A percentile compares a stretch with the other conserved stretches of the same genome.
These are phyloP conservation scores for Micropoecilia bifurca DNA, from an alignment of 2,797 vertebrate species.

Conservation along the genomic window DNA sequence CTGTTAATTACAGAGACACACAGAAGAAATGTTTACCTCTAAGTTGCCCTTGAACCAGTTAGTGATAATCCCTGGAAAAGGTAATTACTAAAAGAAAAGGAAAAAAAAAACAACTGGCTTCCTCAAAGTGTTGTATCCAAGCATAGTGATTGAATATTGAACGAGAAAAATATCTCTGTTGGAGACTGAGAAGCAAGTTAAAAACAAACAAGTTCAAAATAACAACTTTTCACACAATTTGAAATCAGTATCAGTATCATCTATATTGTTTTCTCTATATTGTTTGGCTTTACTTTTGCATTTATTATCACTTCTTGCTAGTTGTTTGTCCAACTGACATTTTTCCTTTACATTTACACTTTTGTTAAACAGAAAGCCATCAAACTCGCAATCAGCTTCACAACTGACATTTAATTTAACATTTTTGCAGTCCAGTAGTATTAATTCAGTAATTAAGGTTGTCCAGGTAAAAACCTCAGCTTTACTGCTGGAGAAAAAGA, in stretches of 20 bases:
- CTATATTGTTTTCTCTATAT: neutral
- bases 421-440: neutral
- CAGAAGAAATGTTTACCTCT: constrained; percentile 1
- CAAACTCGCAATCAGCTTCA: neutral
- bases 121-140: no score
- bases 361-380: neutral
- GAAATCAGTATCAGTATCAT: neutral
- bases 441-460: neutral
- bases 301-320: neutral
- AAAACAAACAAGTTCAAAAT: no score
- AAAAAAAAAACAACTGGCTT: neutral
- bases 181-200: neutral
- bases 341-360: neutral
- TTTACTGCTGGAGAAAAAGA: neutral
- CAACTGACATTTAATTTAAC: neutral
- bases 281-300: neutral
- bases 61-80: neutral
- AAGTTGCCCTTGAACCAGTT: neutral
- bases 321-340: neutral
- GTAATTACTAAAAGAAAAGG: neutral
- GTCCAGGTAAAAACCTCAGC: neutral
- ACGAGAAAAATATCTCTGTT: neutral
- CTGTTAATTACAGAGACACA: constrained; percentile 19
- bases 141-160: neutral
- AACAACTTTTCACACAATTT: neutral